Conservation (phyloP, 2,113 vertebrate species). For the Cheirogaleus medius region DNA sequence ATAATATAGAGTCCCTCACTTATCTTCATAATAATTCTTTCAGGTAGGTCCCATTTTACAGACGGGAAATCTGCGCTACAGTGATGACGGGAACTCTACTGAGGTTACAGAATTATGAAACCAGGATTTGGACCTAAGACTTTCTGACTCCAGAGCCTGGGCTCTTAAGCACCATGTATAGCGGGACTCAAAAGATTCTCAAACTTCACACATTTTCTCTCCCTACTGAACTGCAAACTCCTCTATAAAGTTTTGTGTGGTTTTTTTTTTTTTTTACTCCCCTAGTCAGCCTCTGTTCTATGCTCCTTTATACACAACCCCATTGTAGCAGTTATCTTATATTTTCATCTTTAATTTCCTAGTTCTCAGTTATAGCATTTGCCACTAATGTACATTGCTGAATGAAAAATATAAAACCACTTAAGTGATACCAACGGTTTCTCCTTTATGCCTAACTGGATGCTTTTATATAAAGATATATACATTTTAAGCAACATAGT, state of each 20-base stretch:
- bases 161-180: background rate
- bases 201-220: background rate
- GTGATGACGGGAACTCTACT: background rate
- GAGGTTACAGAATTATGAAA: background rate
- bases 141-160: background rate
- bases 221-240: background rate
- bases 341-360: background rate
- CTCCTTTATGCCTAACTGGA: background rate
- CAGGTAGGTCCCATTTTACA: background rate
- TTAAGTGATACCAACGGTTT: background rate
- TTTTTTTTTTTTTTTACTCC: background rate
- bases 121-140: background rate
- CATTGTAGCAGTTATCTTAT: background rate
- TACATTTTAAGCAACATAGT: background rate
- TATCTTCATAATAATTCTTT: background rate
- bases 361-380: background rate
- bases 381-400: background rate
- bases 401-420: background rate
- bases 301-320: background rate
- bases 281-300: background rate
- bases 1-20: background rate
- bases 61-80: background rate
- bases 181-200: background rate
- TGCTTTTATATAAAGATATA: background rate
- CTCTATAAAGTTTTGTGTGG: background rate